Percentiles rank a stretch among this genome's conserved stretches.
phyloP scores from a whole-genome alignment of 2,888 invertebrate genomes.

The Drepana falcataria region DNA sequence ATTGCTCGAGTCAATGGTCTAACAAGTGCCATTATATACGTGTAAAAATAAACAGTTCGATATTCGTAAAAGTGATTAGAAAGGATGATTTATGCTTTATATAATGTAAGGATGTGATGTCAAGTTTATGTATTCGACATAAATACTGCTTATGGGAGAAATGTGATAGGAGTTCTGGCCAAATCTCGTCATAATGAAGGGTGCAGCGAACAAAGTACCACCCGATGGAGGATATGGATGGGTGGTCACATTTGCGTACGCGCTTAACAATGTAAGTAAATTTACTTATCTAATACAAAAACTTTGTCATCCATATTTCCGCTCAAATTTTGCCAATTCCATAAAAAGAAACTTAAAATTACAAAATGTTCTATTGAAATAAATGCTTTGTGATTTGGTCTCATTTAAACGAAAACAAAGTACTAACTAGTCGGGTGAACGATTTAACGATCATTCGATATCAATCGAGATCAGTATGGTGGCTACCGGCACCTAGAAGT shows the following conservation, averaged over 20 bases:
- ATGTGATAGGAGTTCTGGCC: conserved; percentile 29
- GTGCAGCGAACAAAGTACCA: conserved; percentile 60
- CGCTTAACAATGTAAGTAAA: conserved; percentile 81
- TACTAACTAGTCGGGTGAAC: too few species aligned
- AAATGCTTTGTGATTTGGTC: too few species aligned
- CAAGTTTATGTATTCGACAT: conserved; percentile 15
- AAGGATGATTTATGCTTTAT: conserved; percentile 11
- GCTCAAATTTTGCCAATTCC: too few species aligned
- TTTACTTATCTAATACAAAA: neutral
- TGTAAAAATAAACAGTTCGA: conserved; percentile 6
- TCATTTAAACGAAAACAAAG: too few species aligned
- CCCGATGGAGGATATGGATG: conserved; percentile 84
- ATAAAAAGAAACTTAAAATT: too few species aligned
- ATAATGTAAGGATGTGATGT: conserved; percentile 20
- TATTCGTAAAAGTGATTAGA: conserved; percentile 6
- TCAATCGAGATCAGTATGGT: too few species aligned
- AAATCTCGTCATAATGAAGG: conserved; percentile 39
- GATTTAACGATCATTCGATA: too few species aligned
- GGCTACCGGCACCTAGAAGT: too few species aligned
- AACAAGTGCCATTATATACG: conserved; percentile 7
- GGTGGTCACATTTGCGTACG: conserved; percentile 80
- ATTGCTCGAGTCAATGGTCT: conserved; percentile 8
- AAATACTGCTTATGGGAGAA: conserved; percentile 16
- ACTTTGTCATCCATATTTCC: too few species aligned
- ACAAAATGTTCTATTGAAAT: too few species aligned